A percentile compares a stretch with the other conserved stretches of the same genome.
Conservation (phyloP, 1,140 invertebrate species). For the Homarus americanus region DNA sequence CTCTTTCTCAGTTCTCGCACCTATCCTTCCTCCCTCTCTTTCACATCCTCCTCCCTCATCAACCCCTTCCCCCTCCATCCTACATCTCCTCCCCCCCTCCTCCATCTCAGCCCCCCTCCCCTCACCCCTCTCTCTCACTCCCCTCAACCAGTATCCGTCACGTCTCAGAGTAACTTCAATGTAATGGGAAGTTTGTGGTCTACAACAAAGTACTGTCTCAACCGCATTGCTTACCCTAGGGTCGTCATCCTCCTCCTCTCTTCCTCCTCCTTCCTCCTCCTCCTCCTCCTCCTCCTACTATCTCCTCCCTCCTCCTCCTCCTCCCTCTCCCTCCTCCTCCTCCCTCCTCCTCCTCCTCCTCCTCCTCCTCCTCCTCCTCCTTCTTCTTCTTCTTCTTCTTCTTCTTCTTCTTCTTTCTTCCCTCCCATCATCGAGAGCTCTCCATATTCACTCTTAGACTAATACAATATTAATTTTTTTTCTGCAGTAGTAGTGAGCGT, state of each 20-base stretch:
- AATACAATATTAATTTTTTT: too few species aligned
- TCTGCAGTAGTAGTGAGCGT: background rate
- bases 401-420: background rate
- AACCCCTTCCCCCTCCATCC: too few species aligned
- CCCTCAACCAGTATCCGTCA: background rate
- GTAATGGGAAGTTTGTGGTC: background rate
- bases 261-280: background rate
- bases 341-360: background rate
- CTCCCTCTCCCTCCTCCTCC: background rate
- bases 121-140: background rate
- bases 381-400: background rate
- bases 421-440: too few species aligned
- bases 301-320: background rate
- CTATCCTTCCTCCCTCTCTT: too few species aligned
- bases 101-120: background rate
- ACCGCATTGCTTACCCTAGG: background rate
- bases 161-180: background rate
- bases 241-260: background rate
- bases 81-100: slow-evolving; percentile 3
- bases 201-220: background rate
- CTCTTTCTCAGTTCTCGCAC: too few species aligned
- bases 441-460: too few species aligned
- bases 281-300: background rate
- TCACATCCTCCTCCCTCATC: too few species aligned
- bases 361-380: background rate